Base-by-base conservation (phyloP, 1,140 invertebrate genomes). In the Drosophila nigrodunni region DNA sequence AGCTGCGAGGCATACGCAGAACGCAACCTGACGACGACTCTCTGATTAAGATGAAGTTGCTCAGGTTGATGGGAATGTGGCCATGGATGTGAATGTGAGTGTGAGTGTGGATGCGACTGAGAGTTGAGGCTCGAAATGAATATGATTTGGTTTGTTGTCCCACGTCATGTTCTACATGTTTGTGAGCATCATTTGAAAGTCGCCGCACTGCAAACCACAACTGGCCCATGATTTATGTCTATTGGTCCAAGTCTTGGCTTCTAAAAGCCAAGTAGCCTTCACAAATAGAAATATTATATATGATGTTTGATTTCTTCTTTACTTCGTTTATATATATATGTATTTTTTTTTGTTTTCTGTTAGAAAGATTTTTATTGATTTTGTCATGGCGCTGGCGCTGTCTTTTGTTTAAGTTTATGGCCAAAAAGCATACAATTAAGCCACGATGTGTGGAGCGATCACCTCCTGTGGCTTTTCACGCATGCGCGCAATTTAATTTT, bases 81-180 rank as follows among this genome's bases (percentile, higher is more conserved):
- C 18, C 18, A 21, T 21, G 34, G 6, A 41, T 82, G 78, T 61
- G 57, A 54, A 65, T 79, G 69, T 69, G 66, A 67, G 69, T 65
- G 58, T 72, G 61, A 43, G 58, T 76, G 44, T 58, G 55, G 13
- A 54, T 67, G 55, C 44, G 18, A 8, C 25, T 66, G 47, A 4
- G 55, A 11, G 8, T 68, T 5, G 46, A 6, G 67, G 25, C 50
- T 60, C 43, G 9, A 66, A 71, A 57, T 54, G 64, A 67, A 60
- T 73, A 77, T 77, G 70, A 57, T 77, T 75, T 72, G 68, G 62
- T 50, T 37, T 72, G 80, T 76, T 88, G 85, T 89, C 50, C 46
- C 78, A 78, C 76, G 86, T 89, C 85, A 89, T 89, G 85, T 89
- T 89, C 74, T 89, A 89, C 85, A 88, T 89, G 71, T 78, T 77